These are phyloP conservation scores for Epinephelus lanceolatus DNA, from an alignment of 2,113 vertebrate genomes.

Conservation along the genomic window DNA sequence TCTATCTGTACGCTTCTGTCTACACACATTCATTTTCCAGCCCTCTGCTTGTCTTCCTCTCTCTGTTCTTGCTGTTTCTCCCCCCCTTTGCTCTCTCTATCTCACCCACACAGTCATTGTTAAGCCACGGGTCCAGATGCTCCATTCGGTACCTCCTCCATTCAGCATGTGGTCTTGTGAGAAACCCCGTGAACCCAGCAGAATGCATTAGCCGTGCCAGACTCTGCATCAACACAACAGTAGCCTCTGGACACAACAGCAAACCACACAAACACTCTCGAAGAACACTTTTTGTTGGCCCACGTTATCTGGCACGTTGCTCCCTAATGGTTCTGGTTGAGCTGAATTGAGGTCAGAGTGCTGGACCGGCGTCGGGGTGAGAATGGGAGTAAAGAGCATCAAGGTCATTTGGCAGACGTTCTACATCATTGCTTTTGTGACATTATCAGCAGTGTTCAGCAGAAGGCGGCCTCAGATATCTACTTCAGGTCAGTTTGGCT, in stretches of 20 bases:
- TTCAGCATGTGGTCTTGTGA: slow-evolving; percentile 60
- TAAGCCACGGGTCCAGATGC: slow-evolving; percentile 52
- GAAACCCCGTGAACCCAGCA: slow-evolving; percentile 68
- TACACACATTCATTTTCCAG: slow-evolving; percentile 6
- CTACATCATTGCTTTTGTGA: slow-evolving; percentile 59
- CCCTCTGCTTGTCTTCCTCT: slow-evolving; percentile 12
- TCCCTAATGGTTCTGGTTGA: slow-evolving; percentile 70
- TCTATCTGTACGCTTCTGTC: slow-evolving; percentile 25
- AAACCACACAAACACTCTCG: slow-evolving; percentile 52
- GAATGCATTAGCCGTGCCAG: slow-evolving; percentile 66
- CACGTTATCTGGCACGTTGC: slow-evolving; percentile 64
- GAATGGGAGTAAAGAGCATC: slow-evolving; percentile 70
- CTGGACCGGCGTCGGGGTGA: slow-evolving; percentile 66
- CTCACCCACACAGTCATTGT: slow-evolving; percentile 54
- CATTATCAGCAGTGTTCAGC: slow-evolving; percentile 64
- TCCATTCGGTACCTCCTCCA: slow-evolving; percentile 45
- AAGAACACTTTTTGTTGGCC: slow-evolving; percentile 69
- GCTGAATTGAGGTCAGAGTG: slow-evolving; percentile 66
- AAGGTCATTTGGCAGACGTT: slow-evolving; percentile 70
- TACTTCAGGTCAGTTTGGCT: slow-evolving; percentile 14
- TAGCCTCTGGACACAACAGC: slow-evolving; percentile 65
- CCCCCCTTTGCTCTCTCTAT: slow-evolving; percentile 5
- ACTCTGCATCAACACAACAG: slow-evolving; percentile 66
- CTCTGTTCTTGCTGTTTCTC: neutral
- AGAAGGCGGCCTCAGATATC: slow-evolving; percentile 50